A percentile compares a stretch with the other conserved stretches of the same genome.
phyloP scores from a whole-genome alignment of 2,888 invertebrate genomes.

The Cyclophora punctaria region DNA sequence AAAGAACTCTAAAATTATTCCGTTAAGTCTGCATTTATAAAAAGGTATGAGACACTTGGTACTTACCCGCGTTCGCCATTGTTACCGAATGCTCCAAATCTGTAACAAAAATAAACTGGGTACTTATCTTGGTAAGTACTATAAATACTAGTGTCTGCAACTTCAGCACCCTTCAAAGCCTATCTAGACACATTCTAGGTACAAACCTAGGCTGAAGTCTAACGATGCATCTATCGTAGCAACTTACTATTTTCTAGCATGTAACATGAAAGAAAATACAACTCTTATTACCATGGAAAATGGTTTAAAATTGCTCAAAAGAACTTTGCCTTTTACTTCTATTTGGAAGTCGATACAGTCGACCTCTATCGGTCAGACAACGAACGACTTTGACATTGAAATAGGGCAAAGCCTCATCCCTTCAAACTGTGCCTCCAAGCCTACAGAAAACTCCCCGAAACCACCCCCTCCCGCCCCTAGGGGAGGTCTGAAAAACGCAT shows the following conservation, averaged over 20 bases:
- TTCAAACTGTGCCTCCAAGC: slow-evolving; percentile 33
- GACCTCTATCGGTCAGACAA: slow-evolving; percentile 61
- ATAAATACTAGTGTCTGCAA: slow-evolving; percentile 10
- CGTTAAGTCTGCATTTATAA: too few species aligned
- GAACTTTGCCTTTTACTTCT: background rate
- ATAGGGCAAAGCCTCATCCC: slow-evolving; percentile 50
- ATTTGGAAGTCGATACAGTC: slow-evolving; percentile 27
- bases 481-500: slow-evolving; percentile 12
- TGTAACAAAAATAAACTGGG: too few species aligned
- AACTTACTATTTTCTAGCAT: slow-evolving; percentile 9
- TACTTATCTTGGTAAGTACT: too few species aligned
- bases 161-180: slow-evolving; percentile 21
- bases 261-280: slow-evolving; percentile 1
- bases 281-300: slow-evolving; percentile 6
- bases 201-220: slow-evolving; percentile 29
- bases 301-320: slow-evolving; percentile 12
- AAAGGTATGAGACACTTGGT: too few species aligned
- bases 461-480: slow-evolving; percentile 4
- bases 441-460: slow-evolving; percentile 26
- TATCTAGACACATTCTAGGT: slow-evolving; percentile 15
- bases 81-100: too few species aligned
- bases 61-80: too few species aligned
- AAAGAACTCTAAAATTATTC: too few species aligned
- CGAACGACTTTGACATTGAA: slow-evolving; percentile 66
- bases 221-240: slow-evolving; percentile 34